Evolutionary conservation across 2,797 vertebrate genomes (phyloP), one percentile per base, ranked within the genome.

Genomic region (Pteronotus mesoamericanus): DNA sequence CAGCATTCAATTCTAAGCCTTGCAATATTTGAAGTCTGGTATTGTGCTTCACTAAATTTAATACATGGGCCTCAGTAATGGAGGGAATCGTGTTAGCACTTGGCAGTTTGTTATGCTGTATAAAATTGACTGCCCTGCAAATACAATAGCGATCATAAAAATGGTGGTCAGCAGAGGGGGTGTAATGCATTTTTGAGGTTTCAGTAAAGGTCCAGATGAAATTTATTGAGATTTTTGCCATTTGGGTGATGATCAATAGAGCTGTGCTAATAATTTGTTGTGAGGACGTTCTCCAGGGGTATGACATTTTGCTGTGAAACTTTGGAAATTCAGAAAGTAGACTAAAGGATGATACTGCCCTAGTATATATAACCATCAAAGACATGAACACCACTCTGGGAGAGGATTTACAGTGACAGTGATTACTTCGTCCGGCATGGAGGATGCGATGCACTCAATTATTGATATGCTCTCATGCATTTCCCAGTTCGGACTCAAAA

Each of bases 171-270:
- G 98, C 97, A 97, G 98, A 98, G 98, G 98, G 97, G 98, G 97
- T 97, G 92, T 98, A 98, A 99, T 98, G 98, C 97, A 96, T 98
- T 99, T 98, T 98, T 97, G 98, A 97, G 98, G 98, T 98, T 98
- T 97, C 98, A 85, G 97, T 97, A 98, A 98, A 98, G 98, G 98
- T 98, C 98, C 98, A 98, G 98, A 98, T 98, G 98, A 98, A 98
- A 99, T 98, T 98, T 98, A 99, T 98, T 98, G 98, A 98, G 98
- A 98, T 98, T 98, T 97, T 98, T 98, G 97, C 98, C 89, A 93
- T 99, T 98, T 98, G 98, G 98, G 95, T 97, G 98, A 98, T 98
- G 98, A 99, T 99, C 98, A 98, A 98, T 98, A 98, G 98, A 97
- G 98, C 97, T 96, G 98, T 82, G 96, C 98, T 98, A 98, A 98